phyloP scores from a whole-genome alignment of 92 coral and sea anemone genomes.

The Diadumene lineata region DNA sequence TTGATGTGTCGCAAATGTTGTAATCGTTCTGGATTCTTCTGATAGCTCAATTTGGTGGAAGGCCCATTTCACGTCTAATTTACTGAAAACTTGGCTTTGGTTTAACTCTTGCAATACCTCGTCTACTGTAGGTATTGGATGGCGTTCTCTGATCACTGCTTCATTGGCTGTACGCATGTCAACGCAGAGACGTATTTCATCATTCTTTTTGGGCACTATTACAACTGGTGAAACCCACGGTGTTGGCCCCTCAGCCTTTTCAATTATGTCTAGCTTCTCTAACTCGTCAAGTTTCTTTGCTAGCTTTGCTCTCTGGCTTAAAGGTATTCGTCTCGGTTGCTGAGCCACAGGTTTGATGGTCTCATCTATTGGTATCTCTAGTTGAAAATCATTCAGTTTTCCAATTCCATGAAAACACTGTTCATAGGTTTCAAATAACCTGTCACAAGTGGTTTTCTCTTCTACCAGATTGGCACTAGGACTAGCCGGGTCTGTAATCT shows the following conservation, averaged over 20 bases:
- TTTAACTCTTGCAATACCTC: slow-evolving; percentile 14
- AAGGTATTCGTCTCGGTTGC: slow-evolving; percentile 26
- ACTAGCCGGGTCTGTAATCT: neutral
- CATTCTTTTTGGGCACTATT: slow-evolving; percentile 25
- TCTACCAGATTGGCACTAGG: neutral
- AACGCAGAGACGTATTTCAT: slow-evolving; percentile 27
- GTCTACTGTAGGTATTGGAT: slow-evolving; percentile 21
- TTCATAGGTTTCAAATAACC: slow-evolving; percentile 1
- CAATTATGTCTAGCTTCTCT: slow-evolving; percentile 28
- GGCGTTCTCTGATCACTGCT: slow-evolving; percentile 19
- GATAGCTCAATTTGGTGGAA: slow-evolving; percentile 16
- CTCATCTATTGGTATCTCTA: slow-evolving; percentile 8
- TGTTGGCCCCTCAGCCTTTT: slow-evolving; percentile 18
- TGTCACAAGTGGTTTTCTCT: neutral
- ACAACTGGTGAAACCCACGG: slow-evolving; percentile 23
- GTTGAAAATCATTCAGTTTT: slow-evolving; percentile 8
- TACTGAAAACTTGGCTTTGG: slow-evolving; percentile 16
- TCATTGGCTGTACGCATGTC: slow-evolving; percentile 29
- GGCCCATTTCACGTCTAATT: slow-evolving; percentile 17
- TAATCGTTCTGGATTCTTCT: slow-evolving; percentile 37
- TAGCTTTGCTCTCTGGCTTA: slow-evolving; percentile 17
- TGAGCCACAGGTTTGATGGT: slow-evolving; percentile 22
- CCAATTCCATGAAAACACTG: slow-evolving; percentile 19
- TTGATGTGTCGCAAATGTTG: slow-evolving; percentile 39
- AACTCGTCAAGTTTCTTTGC: slow-evolving; percentile 16